Percentiles rank a stretch among this genome's conserved stretches.
Evolutionary conservation across 2,888 invertebrate species (phyloP).

Genomic region (Plagodis pulveraria): DNA sequence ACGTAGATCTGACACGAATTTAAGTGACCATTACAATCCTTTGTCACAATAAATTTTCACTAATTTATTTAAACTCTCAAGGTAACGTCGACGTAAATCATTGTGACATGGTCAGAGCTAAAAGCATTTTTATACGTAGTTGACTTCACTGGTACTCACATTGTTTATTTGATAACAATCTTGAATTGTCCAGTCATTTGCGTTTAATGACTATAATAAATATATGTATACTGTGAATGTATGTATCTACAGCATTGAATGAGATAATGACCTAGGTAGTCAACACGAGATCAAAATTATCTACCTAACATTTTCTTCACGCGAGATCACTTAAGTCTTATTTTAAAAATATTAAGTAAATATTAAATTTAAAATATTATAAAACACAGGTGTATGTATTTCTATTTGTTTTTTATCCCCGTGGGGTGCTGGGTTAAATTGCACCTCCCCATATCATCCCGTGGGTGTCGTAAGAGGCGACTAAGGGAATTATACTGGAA

Average conservation of each 20-base stretch:
- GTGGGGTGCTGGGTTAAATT: too few species aligned
- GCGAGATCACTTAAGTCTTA: not conserved
- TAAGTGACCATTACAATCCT: not conserved
- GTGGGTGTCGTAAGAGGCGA: too few species aligned
- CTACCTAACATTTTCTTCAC: constrained; percentile 4
- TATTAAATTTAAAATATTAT: too few species aligned
- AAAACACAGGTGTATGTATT: too few species aligned
- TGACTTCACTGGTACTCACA: constrained; percentile 42
- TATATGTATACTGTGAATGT: constrained; percentile 18
- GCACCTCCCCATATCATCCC: too few species aligned
- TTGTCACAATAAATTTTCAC: constrained; percentile 7
- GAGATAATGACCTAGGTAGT: constrained; percentile 13
- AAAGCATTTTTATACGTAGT: constrained; percentile 19
- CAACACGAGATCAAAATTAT: constrained; percentile 5
- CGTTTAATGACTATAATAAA: constrained; percentile 46
- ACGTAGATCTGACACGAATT: constrained; percentile 1
- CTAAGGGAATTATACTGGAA: too few species aligned
- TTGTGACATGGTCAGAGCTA: constrained; percentile 5
- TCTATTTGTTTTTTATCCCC: too few species aligned
- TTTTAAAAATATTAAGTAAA: too few species aligned
- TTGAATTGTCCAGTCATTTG: constrained; percentile 52
- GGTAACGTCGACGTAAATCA: constrained; percentile 3
- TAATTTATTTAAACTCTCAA: constrained; percentile 1
- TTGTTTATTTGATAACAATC: constrained; percentile 71
- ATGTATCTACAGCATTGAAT: constrained; percentile 14